These are phyloP conservation scores for Phoxinus phoxinus DNA, from an alignment of 2,113 vertebrate species.

Conservation along the genomic window DNA sequence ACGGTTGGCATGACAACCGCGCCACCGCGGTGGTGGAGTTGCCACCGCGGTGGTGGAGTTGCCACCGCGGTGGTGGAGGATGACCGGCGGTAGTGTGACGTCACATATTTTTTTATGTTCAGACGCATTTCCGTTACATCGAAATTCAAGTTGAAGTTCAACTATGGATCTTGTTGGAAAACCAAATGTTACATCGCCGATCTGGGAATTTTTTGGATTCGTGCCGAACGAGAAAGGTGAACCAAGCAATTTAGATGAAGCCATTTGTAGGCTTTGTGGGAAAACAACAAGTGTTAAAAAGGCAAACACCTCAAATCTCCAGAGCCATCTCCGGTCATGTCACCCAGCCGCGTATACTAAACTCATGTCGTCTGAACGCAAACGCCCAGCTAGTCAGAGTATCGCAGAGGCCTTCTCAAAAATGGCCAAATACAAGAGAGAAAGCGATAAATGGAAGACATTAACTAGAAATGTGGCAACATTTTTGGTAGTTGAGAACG, in stretches of 20 bases:
- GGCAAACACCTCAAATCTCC: not conserved
- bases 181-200: not conserved
- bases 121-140: too few species aligned
- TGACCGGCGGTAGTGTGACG: too few species aligned
- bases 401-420: slow-evolving; percentile 1
- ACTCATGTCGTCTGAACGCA: not conserved
- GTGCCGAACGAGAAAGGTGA: not conserved
- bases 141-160: too few species aligned
- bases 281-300: not conserved
- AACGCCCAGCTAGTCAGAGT: too few species aligned
- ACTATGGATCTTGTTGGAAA: not conserved
- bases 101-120: too few species aligned
- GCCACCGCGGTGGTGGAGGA: too few species aligned
- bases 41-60: too few species aligned
- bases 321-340: not conserved
- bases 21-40: too few species aligned
- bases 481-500: not conserved
- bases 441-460: not conserved
- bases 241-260: not conserved
- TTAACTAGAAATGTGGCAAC: not conserved
- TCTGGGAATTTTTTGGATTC: not conserved
- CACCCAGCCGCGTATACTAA: not conserved
- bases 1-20: too few species aligned
- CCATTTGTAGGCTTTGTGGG: not conserved
- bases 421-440: not conserved